Percentiles rank a stretch among this genome's conserved stretches.
Conservation (phyloP, 1,140 invertebrate species). For the Drosophila chauvacae region DNA sequence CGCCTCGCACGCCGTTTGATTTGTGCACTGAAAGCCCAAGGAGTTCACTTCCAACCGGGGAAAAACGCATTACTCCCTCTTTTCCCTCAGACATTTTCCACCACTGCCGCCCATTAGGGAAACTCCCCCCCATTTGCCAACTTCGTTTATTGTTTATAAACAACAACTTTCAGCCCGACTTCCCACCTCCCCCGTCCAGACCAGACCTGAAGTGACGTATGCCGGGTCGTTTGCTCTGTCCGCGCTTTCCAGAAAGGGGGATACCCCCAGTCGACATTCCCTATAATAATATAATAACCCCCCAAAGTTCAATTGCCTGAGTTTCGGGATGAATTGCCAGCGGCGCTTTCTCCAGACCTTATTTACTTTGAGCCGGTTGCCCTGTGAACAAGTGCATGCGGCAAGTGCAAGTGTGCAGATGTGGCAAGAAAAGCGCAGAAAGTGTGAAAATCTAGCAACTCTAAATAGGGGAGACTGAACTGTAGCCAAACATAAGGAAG, state of each 20-base stretch:
- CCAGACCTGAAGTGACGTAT: conserved; percentile 62
- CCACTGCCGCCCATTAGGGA: background rate
- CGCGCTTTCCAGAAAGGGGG: conserved; percentile 36
- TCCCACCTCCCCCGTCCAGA: background rate
- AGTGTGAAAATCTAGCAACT: conserved; percentile 22
- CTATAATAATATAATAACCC: conserved; percentile 16
- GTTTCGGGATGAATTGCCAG: conserved; percentile 55
- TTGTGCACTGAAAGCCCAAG: conserved; percentile 59
- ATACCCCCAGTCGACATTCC: conserved; percentile 3
- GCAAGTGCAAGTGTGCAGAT: conserved; percentile 31
- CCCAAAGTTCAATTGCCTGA: conserved; percentile 21
- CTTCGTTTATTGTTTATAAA: conserved; percentile 82
- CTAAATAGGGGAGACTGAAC: conserved; percentile 9
- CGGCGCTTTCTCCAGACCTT: conserved; percentile 55
- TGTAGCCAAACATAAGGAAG: background rate
- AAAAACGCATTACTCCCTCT: conserved; percentile 52
- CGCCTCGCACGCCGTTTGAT: conserved; percentile 60
- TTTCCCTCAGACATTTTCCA: background rate
- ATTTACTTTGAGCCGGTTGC: conserved; percentile 75
- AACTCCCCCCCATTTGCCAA: conserved; percentile 16
- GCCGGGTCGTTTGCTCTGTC: conserved; percentile 60
- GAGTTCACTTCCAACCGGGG: conserved; percentile 46
- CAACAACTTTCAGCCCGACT: conserved; percentile 64
- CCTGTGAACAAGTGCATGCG: conserved; percentile 63
- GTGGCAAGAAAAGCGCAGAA: conserved; percentile 27